A percentile compares a stretch with the other conserved stretches of the same genome.
phyloP scores from a whole-genome alignment of 1,140 invertebrate species.

The Eurosta solidaginis region DNA sequence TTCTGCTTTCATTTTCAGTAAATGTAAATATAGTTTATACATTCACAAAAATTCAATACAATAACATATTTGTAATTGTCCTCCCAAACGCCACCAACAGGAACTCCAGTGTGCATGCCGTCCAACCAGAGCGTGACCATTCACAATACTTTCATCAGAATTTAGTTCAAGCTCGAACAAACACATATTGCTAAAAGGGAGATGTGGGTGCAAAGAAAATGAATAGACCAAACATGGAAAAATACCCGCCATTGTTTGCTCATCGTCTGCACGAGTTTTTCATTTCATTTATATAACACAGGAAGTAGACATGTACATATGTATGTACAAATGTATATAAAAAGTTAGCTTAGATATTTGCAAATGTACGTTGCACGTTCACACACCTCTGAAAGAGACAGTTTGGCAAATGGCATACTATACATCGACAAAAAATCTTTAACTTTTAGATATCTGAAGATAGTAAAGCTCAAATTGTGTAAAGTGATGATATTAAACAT shows the following conservation, averaged over 20 bases:
- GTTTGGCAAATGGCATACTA: not conserved
- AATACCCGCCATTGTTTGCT: constrained; percentile 47
- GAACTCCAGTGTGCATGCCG: not conserved
- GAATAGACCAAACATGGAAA: constrained; percentile 1
- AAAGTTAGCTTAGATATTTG: constrained; percentile 31
- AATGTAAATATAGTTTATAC: not conserved
- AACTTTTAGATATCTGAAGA: too few relatives aligned
- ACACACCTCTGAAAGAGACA: not conserved
- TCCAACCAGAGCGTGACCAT: constrained; percentile 9
- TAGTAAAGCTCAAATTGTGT: too few relatives aligned
- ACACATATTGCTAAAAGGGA: not conserved
- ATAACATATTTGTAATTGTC: constrained; percentile 22
- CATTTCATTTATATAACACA: not conserved
- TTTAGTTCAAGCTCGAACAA: constrained; percentile 10
- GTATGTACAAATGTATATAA: not conserved
- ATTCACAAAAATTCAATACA: constrained; percentile 24
- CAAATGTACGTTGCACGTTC: not conserved
- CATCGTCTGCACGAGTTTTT: constrained; percentile 45
- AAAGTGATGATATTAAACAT: too few relatives aligned
- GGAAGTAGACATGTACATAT: not conserved
- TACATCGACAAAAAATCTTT: not conserved
- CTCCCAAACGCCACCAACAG: not conserved
- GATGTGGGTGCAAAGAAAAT: not conserved
- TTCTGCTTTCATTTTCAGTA: constrained; percentile 6
- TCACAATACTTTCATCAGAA: constrained; percentile 2